phyloP scores from a whole-genome alignment of 2,797 vertebrate species.

The Gymnopithys bicolor region DNA sequence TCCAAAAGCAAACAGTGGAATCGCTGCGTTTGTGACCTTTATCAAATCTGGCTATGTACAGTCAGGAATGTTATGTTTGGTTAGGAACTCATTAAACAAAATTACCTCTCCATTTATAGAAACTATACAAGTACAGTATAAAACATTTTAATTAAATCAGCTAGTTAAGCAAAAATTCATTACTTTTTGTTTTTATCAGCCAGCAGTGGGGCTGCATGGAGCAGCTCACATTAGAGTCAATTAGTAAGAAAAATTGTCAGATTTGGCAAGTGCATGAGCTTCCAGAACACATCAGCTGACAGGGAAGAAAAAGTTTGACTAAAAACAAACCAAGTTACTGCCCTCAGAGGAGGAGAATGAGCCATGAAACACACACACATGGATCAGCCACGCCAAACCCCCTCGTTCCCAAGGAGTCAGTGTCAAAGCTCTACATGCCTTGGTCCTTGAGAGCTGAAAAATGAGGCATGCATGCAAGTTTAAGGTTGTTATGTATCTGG shows the following conservation, averaged over 20 bases:
- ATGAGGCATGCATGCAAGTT: neutral
- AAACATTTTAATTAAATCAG: conserved; percentile 74
- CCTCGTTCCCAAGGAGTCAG: neutral
- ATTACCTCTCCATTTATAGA: conserved; percentile 68
- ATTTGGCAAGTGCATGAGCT: conserved; percentile 44
- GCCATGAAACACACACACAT: neutral
- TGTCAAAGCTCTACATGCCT: neutral
- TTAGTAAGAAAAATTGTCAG: conserved; percentile 72
- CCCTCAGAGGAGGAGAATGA: neutral
- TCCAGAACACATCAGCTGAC: conserved; percentile 41
- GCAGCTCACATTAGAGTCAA: conserved; percentile 54
- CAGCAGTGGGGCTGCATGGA: conserved; percentile 31
- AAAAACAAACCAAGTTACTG: conserved; percentile 30
- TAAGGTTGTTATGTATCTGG: neutral
- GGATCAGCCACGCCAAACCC: neutral
- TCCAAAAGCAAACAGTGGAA: conserved; percentile 42
- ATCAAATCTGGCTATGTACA: conserved; percentile 38
- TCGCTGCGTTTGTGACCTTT: conserved; percentile 18
- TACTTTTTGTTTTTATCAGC: conserved; percentile 24
- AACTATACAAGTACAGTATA: conserved; percentile 65
- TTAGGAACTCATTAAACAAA: conserved; percentile 68
- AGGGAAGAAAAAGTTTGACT: conserved; percentile 37
- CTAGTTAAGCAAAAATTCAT: conserved; percentile 67
- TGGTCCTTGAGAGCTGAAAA: neutral
- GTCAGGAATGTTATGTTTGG: conserved; percentile 62